Conservation (phyloP, 2,797 vertebrate genomes). For the Lacerta bilineata region DNA sequence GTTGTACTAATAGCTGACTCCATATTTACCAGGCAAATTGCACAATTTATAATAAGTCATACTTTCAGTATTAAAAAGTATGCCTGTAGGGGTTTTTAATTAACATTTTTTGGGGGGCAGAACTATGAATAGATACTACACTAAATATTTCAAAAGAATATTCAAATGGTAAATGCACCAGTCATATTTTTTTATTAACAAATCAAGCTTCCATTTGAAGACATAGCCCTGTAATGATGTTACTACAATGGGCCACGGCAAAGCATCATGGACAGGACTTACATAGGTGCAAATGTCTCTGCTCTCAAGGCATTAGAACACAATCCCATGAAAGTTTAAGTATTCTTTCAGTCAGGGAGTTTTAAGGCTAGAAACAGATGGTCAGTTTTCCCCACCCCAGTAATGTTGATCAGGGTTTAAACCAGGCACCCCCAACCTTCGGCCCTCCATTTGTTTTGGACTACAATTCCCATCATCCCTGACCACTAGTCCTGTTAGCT, state of each 20-base stretch:
- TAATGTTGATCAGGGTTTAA: background rate
- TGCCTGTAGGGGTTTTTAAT: background rate
- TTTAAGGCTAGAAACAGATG: background rate
- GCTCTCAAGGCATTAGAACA: background rate
- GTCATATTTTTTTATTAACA: background rate
- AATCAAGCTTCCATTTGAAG: background rate
- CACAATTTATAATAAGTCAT: conserved; percentile 12
- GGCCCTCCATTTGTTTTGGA: no score
- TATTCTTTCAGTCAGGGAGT: background rate
- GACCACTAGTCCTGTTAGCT: no score
- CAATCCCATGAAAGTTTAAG: background rate
- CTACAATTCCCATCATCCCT: no score
- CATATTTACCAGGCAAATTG: conserved; percentile 59
- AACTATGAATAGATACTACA: background rate
- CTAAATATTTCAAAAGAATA: background rate
- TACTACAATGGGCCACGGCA: background rate
- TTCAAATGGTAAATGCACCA: background rate
- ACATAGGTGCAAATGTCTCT: fast-evolving
- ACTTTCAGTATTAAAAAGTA: conserved; percentile 20
- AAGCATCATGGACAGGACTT: background rate
- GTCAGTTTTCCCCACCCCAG: background rate
- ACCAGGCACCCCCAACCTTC: no score
- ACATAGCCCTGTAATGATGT: fast-evolving
- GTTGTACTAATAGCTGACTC: conserved; percentile 66
- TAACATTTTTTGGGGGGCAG: conserved; percentile 3